Percentiles rank a stretch among this genome's conserved stretches.
These are phyloP conservation scores for Brachionus angularis DNA, from an alignment of 1,140 invertebrate genomes.

Conservation along the genomic window DNA sequence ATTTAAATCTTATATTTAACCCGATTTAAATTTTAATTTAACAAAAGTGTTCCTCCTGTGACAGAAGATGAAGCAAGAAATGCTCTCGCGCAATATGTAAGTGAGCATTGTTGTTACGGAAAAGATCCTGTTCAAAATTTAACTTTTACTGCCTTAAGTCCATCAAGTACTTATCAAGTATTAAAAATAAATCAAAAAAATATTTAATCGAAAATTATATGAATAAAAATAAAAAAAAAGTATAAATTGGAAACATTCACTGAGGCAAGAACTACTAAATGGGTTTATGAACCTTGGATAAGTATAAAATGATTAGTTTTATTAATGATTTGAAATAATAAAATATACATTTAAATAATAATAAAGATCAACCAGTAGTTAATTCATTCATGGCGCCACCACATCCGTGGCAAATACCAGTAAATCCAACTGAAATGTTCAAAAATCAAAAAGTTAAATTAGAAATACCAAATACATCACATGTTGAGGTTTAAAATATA, in stretches of 20 bases:
- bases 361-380: slow-evolving; percentile 14
- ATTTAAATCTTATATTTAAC: slow-evolving; percentile 46
- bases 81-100: slow-evolving; percentile 59
- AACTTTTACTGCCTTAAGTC: slow-evolving; percentile 59
- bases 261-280: slow-evolving; percentile 62
- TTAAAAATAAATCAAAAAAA: no score
- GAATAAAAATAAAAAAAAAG: slow-evolving; percentile 49
- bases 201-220: background rate
- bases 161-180: slow-evolving; percentile 63
- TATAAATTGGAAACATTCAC: slow-evolving; percentile 65
- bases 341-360: no score
- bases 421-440: slow-evolving; percentile 1
- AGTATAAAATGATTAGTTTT: no score
- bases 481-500: background rate
- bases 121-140: slow-evolving; percentile 59
- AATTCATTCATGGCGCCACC: slow-evolving; percentile 15
- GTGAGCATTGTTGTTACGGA: slow-evolving; percentile 63
- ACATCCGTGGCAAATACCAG: slow-evolving; percentile 21
- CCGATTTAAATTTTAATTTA: slow-evolving; percentile 43
- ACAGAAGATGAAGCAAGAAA: slow-evolving; percentile 60
- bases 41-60: slow-evolving; percentile 52
- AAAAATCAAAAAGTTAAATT: background rate
- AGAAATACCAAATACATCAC: slow-evolving; percentile 32
- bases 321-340: no score
- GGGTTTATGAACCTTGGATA: slow-evolving; percentile 63